Conservation (phyloP, 2,797 vertebrate genomes). For the Microtus obscurus region DNA sequence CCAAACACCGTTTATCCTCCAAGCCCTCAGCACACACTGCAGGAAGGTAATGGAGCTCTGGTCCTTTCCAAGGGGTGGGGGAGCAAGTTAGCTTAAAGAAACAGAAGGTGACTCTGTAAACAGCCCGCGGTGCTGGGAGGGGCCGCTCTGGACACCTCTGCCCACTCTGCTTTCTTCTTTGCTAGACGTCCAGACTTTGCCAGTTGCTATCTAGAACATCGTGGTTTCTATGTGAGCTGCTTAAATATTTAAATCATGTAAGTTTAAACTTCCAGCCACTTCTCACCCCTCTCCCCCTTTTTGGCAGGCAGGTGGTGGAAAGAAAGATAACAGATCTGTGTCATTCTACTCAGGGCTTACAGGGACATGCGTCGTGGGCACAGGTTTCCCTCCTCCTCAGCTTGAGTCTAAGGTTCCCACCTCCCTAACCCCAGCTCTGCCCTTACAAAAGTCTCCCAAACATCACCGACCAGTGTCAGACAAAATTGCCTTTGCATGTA, state of each 20-base stretch:
- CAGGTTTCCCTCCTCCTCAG: neutral
- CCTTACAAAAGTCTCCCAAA: neutral
- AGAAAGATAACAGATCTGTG: constrained; percentile 51
- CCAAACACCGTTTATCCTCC: neutral
- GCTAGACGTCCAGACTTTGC: neutral
- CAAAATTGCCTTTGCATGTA: no score
- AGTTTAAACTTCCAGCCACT: constrained; percentile 53
- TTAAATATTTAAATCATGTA: constrained; percentile 57
- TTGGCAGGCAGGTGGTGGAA: constrained; percentile 33
- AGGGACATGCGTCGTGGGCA: neutral
- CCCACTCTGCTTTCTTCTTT: neutral
- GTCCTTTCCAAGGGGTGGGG: neutral
- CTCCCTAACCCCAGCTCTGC: rapidly evolving
- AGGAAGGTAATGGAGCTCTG: neutral
- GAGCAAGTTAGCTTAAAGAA: neutral
- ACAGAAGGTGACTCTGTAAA: neutral
- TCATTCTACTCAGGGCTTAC: neutral
- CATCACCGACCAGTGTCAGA: rapidly evolving
- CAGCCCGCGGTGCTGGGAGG: neutral
- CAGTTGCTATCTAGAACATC: neutral
- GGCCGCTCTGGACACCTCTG: neutral
- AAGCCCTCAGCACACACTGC: neutral
- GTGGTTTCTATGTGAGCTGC: neutral
- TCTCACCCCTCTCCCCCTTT: neutral
- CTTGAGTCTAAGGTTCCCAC: rapidly evolving